phyloP scores from a whole-genome alignment of 2,113 vertebrate species.

The Tonatia bakeri region DNA sequence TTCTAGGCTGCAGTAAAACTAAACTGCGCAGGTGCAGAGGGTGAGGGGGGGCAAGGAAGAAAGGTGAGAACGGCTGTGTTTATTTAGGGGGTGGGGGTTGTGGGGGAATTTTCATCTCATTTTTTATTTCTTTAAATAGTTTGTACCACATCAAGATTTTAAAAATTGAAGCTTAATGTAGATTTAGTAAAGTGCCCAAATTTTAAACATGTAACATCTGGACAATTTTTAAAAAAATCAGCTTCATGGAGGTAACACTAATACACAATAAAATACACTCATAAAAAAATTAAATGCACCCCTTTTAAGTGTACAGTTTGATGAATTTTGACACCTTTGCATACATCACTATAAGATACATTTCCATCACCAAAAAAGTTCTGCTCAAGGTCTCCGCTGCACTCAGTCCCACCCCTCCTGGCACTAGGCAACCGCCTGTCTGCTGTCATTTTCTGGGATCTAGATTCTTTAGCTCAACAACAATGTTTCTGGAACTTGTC shows the following conservation, averaged over 20 bases:
- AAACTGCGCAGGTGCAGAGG: not conserved
- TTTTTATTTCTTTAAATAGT: not conserved
- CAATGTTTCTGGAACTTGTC: not conserved
- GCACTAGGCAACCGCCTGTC: not conserved
- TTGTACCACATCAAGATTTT: not conserved
- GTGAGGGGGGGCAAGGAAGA: not conserved
- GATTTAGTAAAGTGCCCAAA: not conserved
- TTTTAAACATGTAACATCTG: not conserved
- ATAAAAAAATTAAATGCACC: too few relatives aligned
- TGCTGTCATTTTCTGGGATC: not conserved
- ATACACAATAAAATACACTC: not conserved
- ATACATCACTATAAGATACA: not conserved
- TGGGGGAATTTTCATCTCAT: not conserved
- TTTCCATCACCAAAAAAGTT: not conserved
- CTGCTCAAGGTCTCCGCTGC: not conserved
- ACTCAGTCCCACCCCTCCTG: not conserved
- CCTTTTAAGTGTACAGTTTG: not conserved
- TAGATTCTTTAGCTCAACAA: not conserved
- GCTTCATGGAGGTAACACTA: not conserved
- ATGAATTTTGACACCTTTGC: not conserved
- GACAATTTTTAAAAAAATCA: not conserved
- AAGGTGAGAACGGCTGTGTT: not conserved
- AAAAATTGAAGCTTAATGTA: not conserved
- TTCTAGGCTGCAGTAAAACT: not conserved
- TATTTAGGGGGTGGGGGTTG: not conserved